phyloP scores from a whole-genome alignment of 2,797 vertebrate genomes.

The Cuculus canorus region DNA sequence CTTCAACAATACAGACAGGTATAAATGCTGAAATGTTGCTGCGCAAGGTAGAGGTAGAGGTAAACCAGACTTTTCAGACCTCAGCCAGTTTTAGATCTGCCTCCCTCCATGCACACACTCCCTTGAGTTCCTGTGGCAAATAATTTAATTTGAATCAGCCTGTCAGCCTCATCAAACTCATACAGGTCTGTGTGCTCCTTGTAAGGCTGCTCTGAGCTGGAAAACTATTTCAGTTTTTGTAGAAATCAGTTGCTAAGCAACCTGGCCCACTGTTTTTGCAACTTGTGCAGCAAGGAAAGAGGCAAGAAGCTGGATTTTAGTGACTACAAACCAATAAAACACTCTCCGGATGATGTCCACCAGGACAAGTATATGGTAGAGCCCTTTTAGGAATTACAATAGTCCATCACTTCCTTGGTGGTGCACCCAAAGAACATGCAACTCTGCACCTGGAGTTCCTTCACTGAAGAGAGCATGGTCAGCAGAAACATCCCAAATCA shows the following conservation, averaged over 20 bases:
- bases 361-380: neutral
- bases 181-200: constrained; percentile 14
- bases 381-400: constrained; percentile 4
- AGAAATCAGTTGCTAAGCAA: constrained; percentile 48
- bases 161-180: constrained; percentile 23
- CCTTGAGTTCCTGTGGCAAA: neutral
- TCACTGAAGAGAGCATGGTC: neutral
- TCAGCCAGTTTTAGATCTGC: neutral
- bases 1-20: constrained; percentile 14
- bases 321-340: neutral
- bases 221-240: constrained; percentile 27
- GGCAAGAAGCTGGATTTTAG: neutral
- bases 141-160: constrained; percentile 5
- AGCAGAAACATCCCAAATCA: constrained; percentile 1
- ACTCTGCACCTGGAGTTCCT: neutral
- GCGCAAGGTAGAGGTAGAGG: constrained; percentile 60
- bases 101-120: neutral
- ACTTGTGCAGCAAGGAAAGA: neutral
- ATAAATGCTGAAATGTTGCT: constrained; percentile 51
- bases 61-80: constrained; percentile 38
- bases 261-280: neutral
- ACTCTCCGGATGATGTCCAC: neutral
- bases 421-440: neutral
- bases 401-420: neutral
- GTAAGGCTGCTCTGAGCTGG: constrained; percentile 8